phyloP scores from a whole-genome alignment of 2,888 invertebrate genomes.

The Dryococelus australis region DNA sequence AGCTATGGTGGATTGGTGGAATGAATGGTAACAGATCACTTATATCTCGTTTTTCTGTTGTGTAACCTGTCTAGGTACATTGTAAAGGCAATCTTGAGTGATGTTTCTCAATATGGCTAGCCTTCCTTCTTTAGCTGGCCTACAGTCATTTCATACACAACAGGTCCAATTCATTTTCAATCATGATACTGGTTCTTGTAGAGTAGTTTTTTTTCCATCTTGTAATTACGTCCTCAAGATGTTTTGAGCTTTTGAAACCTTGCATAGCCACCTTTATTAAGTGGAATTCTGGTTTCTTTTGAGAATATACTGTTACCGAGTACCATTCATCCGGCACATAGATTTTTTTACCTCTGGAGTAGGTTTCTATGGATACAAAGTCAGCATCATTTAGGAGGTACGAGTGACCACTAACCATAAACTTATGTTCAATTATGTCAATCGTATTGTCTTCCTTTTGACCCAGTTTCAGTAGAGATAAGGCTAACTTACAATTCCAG shows the following conservation, averaged over 20 bases:
- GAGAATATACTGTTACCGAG: conserved; percentile 31
- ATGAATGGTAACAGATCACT: too few relatives aligned
- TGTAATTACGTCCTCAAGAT: neutral
- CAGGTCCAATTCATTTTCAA: too few relatives aligned
- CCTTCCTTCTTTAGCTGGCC: too few relatives aligned
- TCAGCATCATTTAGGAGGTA: conserved; percentile 47
- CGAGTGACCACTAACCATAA: conserved; percentile 47
- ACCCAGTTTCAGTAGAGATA: conserved; percentile 20
- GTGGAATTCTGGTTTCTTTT: neutral
- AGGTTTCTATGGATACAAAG: conserved; percentile 40
- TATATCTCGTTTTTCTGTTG: too few relatives aligned
- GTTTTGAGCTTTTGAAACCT: neutral
- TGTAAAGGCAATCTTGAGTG: too few relatives aligned
- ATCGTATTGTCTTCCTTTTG: conserved; percentile 43
- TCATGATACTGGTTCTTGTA: too few relatives aligned
- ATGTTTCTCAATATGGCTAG: too few relatives aligned
- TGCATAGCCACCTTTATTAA: conserved; percentile 22
- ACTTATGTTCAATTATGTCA: conserved; percentile 40
- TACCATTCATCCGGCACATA: conserved; percentile 22
- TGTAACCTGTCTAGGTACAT: too few relatives aligned
- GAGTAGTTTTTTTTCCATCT: neutral
- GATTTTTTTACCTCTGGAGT: neutral
- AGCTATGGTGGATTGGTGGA: too few relatives aligned
- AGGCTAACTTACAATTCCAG: conserved; percentile 44
- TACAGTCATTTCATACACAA: too few relatives aligned